These are phyloP conservation scores for Leptinotarsa rubiginosa DNA, from an alignment of 2,888 invertebrate genomes.

Conservation along the genomic window DNA sequence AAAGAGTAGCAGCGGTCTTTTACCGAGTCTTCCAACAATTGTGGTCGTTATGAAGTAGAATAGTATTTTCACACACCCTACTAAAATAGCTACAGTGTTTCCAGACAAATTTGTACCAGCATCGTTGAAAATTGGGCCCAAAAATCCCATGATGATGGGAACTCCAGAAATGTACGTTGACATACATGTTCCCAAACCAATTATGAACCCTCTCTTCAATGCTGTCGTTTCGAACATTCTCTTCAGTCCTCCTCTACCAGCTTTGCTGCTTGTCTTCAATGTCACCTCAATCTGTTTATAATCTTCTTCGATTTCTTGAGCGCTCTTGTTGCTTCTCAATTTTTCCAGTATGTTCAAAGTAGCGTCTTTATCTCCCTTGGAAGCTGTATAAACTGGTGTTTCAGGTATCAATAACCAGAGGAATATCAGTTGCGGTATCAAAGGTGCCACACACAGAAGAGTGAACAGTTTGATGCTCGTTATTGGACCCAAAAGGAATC, in stretches of 20 bases:
- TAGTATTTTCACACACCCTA: too few species aligned
- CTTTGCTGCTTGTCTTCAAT: conserved; percentile 68
- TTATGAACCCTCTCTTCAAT: background rate
- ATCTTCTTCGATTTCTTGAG: background rate
- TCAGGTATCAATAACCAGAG: conserved; percentile 36
- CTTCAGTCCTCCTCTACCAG: background rate
- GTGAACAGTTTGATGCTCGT: conserved; percentile 32
- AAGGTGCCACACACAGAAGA: conserved; percentile 32
- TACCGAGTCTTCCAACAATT: conserved; percentile 55
- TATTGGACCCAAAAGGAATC: conserved; percentile 43
- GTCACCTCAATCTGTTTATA: conserved; percentile 65
- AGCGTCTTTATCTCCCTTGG: background rate
- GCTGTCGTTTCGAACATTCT: background rate
- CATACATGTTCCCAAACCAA: background rate
- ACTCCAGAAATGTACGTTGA: background rate
- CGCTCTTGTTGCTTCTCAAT: conserved; percentile 7
- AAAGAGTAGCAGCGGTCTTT: conserved; percentile 51
- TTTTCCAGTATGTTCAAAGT: background rate
- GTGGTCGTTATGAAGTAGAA: too few species aligned
- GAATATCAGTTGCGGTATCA: conserved; percentile 30
- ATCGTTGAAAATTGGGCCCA: too few species aligned
- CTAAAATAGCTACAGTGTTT: too few species aligned
- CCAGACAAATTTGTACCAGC: too few species aligned
- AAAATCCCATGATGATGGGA: background rate
- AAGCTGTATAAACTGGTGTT: conserved; percentile 38